Evolutionary conservation across 1,140 invertebrate species (phyloP).

Genomic region (Apocrypta bakeri): DNA sequence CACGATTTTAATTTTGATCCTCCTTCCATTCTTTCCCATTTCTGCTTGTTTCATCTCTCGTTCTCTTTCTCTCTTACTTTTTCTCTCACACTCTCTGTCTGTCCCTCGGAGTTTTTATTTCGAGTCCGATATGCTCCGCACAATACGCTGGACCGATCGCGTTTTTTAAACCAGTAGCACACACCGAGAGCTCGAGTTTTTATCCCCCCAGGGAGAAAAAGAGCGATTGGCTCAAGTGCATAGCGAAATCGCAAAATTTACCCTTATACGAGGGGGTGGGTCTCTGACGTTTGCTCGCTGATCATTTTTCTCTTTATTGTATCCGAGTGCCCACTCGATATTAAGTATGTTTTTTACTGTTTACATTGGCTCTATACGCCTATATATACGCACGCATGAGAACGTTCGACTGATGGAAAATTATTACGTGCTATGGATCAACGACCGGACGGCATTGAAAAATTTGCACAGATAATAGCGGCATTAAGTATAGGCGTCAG

Average conservation of each 20-base stretch:
- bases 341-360: slow-evolving; percentile 3
- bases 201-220: not conserved
- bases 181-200: slow-evolving; percentile 10
- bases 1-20: slow-evolving; percentile 71
- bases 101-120: slow-evolving; percentile 58
- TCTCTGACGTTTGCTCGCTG: not conserved
- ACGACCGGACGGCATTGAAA: not conserved
- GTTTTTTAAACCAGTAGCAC: slow-evolving; percentile 6
- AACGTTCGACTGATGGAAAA: too few relatives aligned
- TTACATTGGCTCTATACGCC: not conserved
- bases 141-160: slow-evolving; percentile 63
- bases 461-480: not conserved
- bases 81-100: slow-evolving; percentile 49
- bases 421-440: not conserved
- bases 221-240: slow-evolving; percentile 23
- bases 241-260: slow-evolving; percentile 38
- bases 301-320: slow-evolving; percentile 10
- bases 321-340: not conserved
- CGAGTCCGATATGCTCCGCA: slow-evolving; percentile 64
- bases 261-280: not conserved
- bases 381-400: not conserved
- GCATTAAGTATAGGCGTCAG: not conserved
- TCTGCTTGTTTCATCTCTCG: slow-evolving; percentile 50
- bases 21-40: slow-evolving; percentile 40
- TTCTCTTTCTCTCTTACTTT: slow-evolving; percentile 40